Base-by-base conservation (phyloP, 2,888 invertebrate genomes). In the Trissolcus brochymenae region DNA sequence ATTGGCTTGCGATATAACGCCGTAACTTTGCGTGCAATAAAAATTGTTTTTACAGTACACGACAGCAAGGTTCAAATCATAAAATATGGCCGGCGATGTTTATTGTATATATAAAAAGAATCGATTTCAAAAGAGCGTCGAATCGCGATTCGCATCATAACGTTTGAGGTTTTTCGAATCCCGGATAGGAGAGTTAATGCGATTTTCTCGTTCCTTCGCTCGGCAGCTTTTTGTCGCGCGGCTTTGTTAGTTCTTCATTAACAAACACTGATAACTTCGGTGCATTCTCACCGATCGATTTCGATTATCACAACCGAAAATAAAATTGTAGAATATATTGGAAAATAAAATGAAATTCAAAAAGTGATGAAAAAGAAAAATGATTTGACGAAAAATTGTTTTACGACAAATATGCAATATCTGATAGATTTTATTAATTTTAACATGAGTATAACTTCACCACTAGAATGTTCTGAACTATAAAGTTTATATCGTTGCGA, bases 151-250 rank as follows among this genome's bases (percentile, higher is more conserved):
- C 70, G 75, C 72, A 54, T 53, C 82, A 83, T 83, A 82, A 82
- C 81, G 80, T 81, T 80, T 77, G 78, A 81, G 62, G 56, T 76
- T 75, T 78, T 77, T 76, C 19, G 65, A 79, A 76, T 66, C 64
- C 79, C 80, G 82, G 79, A 83, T 81, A 74, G 78, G 80, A 79
- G 35, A 35, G 81, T 82, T 82, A 84, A 80, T 77, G 71, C 80
- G 79, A 81, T 82, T 82, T 66, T 59, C 71, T 78, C 68, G 76
- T 80, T 76, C 59, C 60, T 67, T 72, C 60, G 77, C 61, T 67
- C 60, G 50, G 17, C 41, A 25, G 25, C 25, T 68, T 60, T 56
- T 68, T 68, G 61, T 59, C 49, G 19, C 29, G 53, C 25, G 64
- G 65, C 51, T 55, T 21, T 49, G 41, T 56, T 66, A 46, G 79